phyloP scores from a whole-genome alignment of 2,113 vertebrate species.

The Erythrocercus mccallii region DNA sequence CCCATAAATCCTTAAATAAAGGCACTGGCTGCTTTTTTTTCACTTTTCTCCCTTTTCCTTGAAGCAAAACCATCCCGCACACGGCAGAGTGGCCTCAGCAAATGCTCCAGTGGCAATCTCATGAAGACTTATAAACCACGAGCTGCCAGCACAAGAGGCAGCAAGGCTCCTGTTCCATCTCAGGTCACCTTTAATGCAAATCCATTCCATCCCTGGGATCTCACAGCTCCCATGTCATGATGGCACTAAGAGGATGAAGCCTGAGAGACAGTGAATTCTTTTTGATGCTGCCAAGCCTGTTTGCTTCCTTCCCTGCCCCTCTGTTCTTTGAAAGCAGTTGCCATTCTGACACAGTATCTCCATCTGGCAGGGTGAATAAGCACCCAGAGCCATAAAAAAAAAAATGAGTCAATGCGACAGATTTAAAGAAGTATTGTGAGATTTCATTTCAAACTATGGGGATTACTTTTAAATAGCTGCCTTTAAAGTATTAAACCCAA shows the following conservation, averaged over 20 bases:
- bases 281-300: conserved; percentile 56
- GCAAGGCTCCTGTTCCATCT: conserved; percentile 31
- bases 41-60: background rate
- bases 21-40: background rate
- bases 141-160: background rate
- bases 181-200: conserved; percentile 59
- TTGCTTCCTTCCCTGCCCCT: conserved; percentile 61
- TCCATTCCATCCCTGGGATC: background rate
- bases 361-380: conserved; percentile 70
- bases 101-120: background rate
- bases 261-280: conserved; percentile 43
- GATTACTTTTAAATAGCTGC: conserved; percentile 40
- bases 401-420: conserved; percentile 37
- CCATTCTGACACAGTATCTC: conserved; percentile 62
- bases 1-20: background rate
- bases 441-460: conserved; percentile 14
- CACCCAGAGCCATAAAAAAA: conserved; percentile 44
- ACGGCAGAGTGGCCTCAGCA: background rate
- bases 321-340: conserved; percentile 68
- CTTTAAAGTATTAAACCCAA: background rate
- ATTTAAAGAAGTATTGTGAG: conserved; percentile 55
- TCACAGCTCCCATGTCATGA: background rate
- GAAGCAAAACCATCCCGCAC: background rate
- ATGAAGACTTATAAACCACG: background rate
- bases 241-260: conserved; percentile 58